Percentiles rank a stretch among this genome's conserved stretches.
Conservation (phyloP, 2,888 invertebrate genomes). For the Acanthosepion pharaonis region DNA sequence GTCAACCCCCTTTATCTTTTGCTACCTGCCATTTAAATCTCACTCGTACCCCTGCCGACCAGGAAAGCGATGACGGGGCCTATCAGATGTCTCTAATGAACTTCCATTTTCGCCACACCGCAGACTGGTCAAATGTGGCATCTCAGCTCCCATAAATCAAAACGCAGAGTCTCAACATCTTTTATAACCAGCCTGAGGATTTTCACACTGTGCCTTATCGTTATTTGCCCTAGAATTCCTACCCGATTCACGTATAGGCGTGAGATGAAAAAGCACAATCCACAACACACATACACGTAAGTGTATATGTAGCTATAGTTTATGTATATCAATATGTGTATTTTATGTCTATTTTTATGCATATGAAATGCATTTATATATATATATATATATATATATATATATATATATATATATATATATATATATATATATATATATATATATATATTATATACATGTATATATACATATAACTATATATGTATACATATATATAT, state of each 20-base stretch:
- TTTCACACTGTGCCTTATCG: neutral
- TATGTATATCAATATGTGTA: too few relatives aligned
- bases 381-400: too few relatives aligned
- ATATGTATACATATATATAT: too few relatives aligned
- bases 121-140: neutral
- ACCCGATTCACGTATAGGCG: neutral
- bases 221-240: neutral
- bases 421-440: too few relatives aligned
- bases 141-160: neutral
- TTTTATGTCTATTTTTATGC: too few relatives aligned
- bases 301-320: too few relatives aligned
- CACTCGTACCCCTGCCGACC: neutral
- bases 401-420: too few relatives aligned
- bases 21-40: slow-evolving; percentile 11
- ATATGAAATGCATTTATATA: too few relatives aligned
- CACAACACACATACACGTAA: too few relatives aligned
- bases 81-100: neutral
- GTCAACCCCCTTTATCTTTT: neutral
- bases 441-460: too few relatives aligned
- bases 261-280: neutral
- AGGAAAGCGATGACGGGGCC: neutral
- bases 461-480: too few relatives aligned
- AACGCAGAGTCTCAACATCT: neutral
- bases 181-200: neutral
- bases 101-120: neutral